Evolutionary conservation across 2,888 invertebrate species (phyloP).

Genomic region (Iselma pallidipennis): DNA sequence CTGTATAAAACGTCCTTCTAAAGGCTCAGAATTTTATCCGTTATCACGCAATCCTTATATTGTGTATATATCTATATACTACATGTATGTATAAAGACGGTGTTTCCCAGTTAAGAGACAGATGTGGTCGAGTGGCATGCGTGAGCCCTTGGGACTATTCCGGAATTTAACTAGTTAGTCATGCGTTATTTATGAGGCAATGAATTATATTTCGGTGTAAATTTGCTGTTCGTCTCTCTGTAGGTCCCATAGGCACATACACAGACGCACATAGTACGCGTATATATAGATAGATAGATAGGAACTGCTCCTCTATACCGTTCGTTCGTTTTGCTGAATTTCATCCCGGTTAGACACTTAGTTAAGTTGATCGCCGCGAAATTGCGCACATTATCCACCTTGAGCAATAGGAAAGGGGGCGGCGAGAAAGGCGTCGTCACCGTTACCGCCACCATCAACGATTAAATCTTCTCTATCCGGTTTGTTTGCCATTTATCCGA

Average conservation of each 20-base stretch:
- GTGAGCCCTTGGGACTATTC: conserved; percentile 33
- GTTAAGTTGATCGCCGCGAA: conserved; percentile 10
- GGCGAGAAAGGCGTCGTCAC: too few species aligned
- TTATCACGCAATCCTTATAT: not conserved
- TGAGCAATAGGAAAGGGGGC: not conserved
- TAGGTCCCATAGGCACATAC: not conserved
- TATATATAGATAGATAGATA: too few species aligned
- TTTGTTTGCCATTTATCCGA: too few species aligned
- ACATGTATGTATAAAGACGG: not conserved
- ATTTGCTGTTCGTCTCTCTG: conserved; percentile 24
- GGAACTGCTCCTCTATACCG: too few species aligned
- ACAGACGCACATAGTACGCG: not conserved
- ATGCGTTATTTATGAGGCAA: conserved; percentile 40
- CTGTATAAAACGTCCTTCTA: too few species aligned
- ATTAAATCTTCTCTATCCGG: too few species aligned
- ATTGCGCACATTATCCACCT: conserved; percentile 6
- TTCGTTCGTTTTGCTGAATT: too few species aligned
- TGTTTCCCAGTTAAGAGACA: conserved; percentile 27
- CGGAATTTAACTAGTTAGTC: conserved; percentile 40
- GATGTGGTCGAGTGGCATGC: conserved; percentile 37
- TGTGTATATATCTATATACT: too few species aligned
- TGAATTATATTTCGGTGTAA: conserved; percentile 39
- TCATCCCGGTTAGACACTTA: conserved; percentile 14
- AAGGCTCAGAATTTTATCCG: not conserved
- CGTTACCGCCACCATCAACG: too few species aligned